A percentile compares a stretch with the other conserved stretches of the same genome.
phyloP scores from a whole-genome alignment of 2,888 invertebrate genomes.

The Drosophila koepferae region DNA sequence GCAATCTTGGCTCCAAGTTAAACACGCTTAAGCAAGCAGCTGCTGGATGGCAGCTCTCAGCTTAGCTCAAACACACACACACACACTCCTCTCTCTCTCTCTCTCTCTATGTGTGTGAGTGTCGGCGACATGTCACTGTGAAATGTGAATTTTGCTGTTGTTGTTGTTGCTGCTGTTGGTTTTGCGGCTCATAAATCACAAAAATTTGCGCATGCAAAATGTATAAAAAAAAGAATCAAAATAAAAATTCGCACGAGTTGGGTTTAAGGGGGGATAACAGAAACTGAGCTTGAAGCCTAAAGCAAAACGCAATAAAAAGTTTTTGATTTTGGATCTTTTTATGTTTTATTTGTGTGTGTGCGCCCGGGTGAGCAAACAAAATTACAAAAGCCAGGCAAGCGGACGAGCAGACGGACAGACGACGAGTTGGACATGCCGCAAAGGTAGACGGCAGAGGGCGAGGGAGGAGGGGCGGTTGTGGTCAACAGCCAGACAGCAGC shows the following conservation, averaged over 20 bases:
- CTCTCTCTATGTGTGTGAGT: conserved; percentile 16
- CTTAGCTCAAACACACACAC: conserved; percentile 3
- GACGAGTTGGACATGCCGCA: background rate
- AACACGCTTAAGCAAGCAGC: conserved; percentile 16
- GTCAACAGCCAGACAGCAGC: conserved; percentile 36
- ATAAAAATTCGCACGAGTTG: background rate
- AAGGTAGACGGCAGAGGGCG: background rate
- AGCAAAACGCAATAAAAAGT: conserved; percentile 66
- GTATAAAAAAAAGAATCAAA: conserved; percentile 14
- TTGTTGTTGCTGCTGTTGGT: conserved; percentile 46
- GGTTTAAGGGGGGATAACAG: background rate
- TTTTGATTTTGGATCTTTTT: conserved; percentile 65
- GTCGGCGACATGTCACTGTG: conserved; percentile 51
- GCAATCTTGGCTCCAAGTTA: conserved; percentile 1
- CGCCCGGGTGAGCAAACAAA: conserved; percentile 48
- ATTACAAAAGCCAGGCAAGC: conserved; percentile 36
- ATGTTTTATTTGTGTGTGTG: conserved; percentile 38
- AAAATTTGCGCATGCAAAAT: conserved; percentile 66
- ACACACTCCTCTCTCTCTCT: background rate
- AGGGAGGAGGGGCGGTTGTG: background rate
- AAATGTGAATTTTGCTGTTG: conserved; percentile 56
- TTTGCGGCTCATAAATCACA: conserved; percentile 74
- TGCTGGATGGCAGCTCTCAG: conserved; percentile 24
- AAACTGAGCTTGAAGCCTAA: conserved; percentile 20
- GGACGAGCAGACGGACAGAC: background rate